phyloP scores from a whole-genome alignment of 2,797 vertebrate species.

The Prunella strophiata region DNA sequence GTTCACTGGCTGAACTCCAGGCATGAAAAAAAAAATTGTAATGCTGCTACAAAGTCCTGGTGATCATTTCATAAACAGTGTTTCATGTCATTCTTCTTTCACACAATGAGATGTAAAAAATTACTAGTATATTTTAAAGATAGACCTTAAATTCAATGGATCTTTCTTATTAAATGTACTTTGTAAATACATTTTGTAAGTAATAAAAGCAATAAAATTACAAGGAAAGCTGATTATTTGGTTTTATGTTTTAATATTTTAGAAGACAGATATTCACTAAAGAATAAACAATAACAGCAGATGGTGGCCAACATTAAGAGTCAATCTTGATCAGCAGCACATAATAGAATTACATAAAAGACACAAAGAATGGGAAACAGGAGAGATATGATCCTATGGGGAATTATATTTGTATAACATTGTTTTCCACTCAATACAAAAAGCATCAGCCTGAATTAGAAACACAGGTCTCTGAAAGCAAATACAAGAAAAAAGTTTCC shows the following conservation, averaged over 20 bases:
- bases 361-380: not conserved
- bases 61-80: not conserved
- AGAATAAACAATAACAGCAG: not conserved
- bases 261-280: not conserved
- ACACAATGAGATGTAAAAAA: not conserved
- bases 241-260: slow-evolving; percentile 29
- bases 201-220: not conserved
- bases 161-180: not conserved
- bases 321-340: not conserved
- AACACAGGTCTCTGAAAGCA: not conserved
- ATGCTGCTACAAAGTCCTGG: not conserved
- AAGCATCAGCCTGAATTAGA: not conserved
- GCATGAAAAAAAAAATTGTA: not conserved
- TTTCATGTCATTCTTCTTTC: not conserved
- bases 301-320: not conserved
- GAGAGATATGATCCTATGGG: not conserved
- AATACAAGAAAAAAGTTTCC: not conserved
- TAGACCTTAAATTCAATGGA: not conserved
- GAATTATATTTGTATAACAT: not conserved
- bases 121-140: not conserved
- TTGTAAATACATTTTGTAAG: not conserved
- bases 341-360: not conserved
- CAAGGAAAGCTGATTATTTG: not conserved
- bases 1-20: not conserved
- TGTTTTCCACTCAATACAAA: not conserved